phyloP scores from a whole-genome alignment of 1,140 invertebrate species.

The Tetragnatha versicolor region DNA sequence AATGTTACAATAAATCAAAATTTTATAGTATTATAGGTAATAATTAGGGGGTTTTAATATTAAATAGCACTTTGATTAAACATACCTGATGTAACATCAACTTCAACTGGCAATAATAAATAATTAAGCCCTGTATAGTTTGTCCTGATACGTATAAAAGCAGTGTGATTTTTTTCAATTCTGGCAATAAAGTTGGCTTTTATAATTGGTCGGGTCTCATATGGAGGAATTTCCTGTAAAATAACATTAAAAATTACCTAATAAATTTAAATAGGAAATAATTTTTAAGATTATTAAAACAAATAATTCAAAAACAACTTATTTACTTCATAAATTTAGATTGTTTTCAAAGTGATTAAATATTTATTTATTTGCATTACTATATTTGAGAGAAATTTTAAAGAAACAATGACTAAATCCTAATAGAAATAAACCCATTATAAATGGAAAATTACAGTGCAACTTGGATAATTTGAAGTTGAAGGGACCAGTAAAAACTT shows the following conservation, averaged over 20 bases:
- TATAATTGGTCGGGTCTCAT: slow-evolving; percentile 87
- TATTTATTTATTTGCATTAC: too few species aligned
- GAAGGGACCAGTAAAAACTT: too few species aligned
- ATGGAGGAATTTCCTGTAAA: slow-evolving; percentile 80
- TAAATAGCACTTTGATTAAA: neutral
- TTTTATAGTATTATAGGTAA: neutral
- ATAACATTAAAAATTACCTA: slow-evolving; percentile 10
- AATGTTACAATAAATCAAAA: too few species aligned
- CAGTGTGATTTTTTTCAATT: slow-evolving; percentile 80
- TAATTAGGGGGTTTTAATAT: neutral
- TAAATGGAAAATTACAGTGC: too few species aligned
- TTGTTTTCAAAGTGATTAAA: too few species aligned
- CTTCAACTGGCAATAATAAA: slow-evolving; percentile 83
- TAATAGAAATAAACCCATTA: too few species aligned
- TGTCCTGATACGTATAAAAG: slow-evolving; percentile 80
- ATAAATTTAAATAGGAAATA: neutral
- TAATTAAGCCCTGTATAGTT: slow-evolving; percentile 71
- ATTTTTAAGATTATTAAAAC: neutral
- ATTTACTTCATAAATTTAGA: too few species aligned
- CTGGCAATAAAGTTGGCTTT: slow-evolving; percentile 81
- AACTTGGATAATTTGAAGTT: too few species aligned
- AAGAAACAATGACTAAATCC: too few species aligned
- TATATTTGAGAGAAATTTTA: too few species aligned
- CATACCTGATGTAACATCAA: slow-evolving; percentile 76
- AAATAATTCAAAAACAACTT: neutral